Percentiles rank a stretch among this genome's conserved stretches.
Evolutionary conservation across 2,888 invertebrate species (phyloP).

Genomic region (Nephrocerus scutellatus): DNA sequence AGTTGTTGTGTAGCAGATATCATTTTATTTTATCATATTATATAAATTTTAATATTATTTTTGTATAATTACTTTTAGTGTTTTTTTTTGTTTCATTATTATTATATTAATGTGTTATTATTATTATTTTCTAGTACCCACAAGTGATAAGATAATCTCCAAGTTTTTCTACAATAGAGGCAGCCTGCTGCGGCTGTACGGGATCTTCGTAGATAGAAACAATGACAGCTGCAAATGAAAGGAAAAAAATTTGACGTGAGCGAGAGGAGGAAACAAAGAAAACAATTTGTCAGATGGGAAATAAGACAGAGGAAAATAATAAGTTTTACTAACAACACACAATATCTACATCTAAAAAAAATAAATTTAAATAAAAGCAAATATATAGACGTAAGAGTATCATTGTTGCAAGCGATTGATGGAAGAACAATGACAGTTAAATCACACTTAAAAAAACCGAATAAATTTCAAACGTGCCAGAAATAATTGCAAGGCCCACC

Average conservation of each 20-base stretch:
- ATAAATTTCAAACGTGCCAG: no score
- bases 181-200: conserved; percentile 93
- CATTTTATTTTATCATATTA: conserved; percentile 28
- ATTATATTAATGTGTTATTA: no score
- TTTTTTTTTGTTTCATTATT: conserved; percentile 28
- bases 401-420: no score
- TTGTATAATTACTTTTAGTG: conserved; percentile 30
- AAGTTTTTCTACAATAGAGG: conserved; percentile 93
- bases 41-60: conserved; percentile 26
- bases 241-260: conserved; percentile 17
- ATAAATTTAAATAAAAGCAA: no score
- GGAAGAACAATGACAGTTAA: no score
- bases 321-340: no score
- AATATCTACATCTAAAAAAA: no score
- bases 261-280: conserved; percentile 4
- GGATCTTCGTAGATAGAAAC: conserved; percentile 93
- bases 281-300: conserved; percentile 1
- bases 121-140: conserved; percentile 75
- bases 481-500: no score
- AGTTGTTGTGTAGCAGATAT: conserved; percentile 37
- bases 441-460: no score
- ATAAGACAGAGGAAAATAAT: background rate
- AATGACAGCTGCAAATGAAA: conserved; percentile 73
- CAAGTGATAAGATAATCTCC: conserved; percentile 95
- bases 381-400: no score